Evolutionary conservation across 2,888 invertebrate genomes (phyloP).

Genomic region (Hydroisotoma schaefferi): DNA sequence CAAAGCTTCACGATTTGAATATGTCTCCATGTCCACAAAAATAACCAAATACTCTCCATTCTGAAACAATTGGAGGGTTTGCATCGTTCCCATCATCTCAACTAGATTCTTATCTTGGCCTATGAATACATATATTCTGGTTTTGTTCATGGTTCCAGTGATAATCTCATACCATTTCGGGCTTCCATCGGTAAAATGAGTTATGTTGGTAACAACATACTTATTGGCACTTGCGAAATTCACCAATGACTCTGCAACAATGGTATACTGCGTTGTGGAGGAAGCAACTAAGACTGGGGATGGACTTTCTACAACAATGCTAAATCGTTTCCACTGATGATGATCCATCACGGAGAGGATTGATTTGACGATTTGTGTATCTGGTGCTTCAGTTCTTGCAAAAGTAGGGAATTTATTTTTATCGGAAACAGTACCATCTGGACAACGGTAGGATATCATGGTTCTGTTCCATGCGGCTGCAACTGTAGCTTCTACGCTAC

Average conservation of each 20-base stretch:
- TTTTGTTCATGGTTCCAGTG: constrained; percentile 78
- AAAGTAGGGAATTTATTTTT: constrained; percentile 72
- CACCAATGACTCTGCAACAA: constrained; percentile 75
- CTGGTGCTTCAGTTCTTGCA: constrained; percentile 88
- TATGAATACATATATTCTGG: constrained; percentile 89
- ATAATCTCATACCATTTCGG: constrained; percentile 77
- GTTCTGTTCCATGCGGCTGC: constrained; percentile 91
- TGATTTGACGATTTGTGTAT: constrained; percentile 92
- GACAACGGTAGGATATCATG: constrained; percentile 96
- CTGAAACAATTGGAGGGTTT: constrained; percentile 73
- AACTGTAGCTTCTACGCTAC: constrained; percentile 90
- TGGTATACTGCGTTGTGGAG: constrained; percentile 60
- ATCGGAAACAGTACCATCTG: constrained; percentile 80
- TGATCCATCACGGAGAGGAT: constrained; percentile 84
- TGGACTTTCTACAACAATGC: constrained; percentile 69
- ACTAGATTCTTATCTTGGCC: constrained; percentile 80
- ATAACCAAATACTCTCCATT: constrained; percentile 94
- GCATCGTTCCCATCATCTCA: constrained; percentile 86
- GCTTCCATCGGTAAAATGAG: constrained; percentile 66
- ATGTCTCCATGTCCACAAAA: constrained; percentile 88
- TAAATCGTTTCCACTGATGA: constrained; percentile 91
- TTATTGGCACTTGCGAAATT: constrained; percentile 70
- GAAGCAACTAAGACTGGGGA: constrained; percentile 26
- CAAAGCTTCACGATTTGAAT: constrained; percentile 67
- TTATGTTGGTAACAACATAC: constrained; percentile 78